phyloP scores from a whole-genome alignment of 2,113 vertebrate genomes.

The Amazona guildingii region DNA sequence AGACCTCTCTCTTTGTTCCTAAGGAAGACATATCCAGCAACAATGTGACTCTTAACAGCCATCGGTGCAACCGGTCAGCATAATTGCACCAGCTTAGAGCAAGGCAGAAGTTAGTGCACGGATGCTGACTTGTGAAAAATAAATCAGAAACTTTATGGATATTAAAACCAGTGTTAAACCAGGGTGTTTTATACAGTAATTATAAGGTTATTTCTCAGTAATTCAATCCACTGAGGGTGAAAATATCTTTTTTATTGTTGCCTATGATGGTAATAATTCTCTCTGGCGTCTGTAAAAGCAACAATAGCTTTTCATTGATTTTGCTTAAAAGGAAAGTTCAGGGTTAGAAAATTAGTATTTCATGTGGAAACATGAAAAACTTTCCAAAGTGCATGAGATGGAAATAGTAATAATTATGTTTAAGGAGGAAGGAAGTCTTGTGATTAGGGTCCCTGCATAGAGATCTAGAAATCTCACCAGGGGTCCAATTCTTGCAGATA shows the following conservation, averaged over 20 bases:
- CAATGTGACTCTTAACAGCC: not conserved
- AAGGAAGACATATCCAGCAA: not conserved
- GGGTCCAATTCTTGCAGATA: not conserved
- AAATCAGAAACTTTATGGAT: conserved; percentile 35
- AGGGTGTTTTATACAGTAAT: conserved; percentile 52
- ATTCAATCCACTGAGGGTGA: conserved; percentile 31
- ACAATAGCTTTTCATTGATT: conserved; percentile 64
- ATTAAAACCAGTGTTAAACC: conserved; percentile 43
- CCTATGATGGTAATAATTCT: conserved; percentile 52
- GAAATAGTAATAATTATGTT: conserved; percentile 17
- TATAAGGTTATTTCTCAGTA: conserved; percentile 55
- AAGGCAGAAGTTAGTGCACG: not conserved
- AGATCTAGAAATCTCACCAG: not conserved
- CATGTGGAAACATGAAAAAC: conserved; percentile 48
- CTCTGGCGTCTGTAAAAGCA: conserved; percentile 48
- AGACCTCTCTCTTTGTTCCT: not conserved
- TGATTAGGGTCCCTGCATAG: not conserved
- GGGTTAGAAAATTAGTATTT: conserved; percentile 55
- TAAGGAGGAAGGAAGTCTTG: conserved; percentile 10
- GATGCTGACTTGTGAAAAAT: conserved; percentile 9
- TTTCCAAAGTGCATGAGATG: conserved; percentile 10
- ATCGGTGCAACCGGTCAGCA: not conserved
- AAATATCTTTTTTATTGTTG: conserved; percentile 62
- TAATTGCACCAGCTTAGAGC: not conserved
- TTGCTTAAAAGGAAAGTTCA: conserved; percentile 63